phyloP scores from a whole-genome alignment of 2,888 invertebrate species.

The Liposcelis brunnea region DNA sequence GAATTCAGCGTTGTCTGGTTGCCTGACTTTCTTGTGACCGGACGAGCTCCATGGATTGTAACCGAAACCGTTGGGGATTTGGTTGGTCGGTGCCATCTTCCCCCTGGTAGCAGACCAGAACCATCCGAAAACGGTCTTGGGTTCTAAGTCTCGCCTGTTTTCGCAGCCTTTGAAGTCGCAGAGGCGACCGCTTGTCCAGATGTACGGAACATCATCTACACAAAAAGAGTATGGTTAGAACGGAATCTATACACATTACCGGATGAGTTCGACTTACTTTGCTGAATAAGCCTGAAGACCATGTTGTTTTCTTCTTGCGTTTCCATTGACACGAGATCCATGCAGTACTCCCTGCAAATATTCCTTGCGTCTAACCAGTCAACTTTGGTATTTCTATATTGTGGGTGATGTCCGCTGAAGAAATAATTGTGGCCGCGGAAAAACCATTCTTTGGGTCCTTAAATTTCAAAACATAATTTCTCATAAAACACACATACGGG shows the following conservation, averaged over 20 bases:
- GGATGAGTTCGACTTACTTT: conserved; percentile 40
- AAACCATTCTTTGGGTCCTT: conserved; percentile 80
- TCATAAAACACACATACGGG: conserved; percentile 8
- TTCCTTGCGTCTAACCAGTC: conserved; percentile 87
- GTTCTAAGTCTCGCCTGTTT: conserved; percentile 67
- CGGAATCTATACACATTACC: not conserved
- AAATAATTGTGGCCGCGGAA: conserved; percentile 78
- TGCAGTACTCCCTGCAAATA: conserved; percentile 80
- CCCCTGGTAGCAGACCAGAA: conserved; percentile 85
- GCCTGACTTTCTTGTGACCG: conserved; percentile 73
- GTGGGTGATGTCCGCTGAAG: conserved; percentile 65
- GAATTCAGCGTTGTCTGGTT: conserved; percentile 83
- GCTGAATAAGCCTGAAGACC: conserved; percentile 72
- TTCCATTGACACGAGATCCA: conserved; percentile 81
- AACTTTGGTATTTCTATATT: conserved; percentile 58
- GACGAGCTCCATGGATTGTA: conserved; percentile 85
- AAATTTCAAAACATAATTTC: too few species aligned
- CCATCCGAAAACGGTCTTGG: conserved; percentile 73
- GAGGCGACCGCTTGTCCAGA: conserved; percentile 82
- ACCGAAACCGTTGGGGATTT: conserved; percentile 49
- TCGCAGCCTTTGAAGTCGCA: conserved; percentile 91
- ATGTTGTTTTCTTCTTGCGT: conserved; percentile 81
- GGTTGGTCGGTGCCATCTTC: conserved; percentile 69
- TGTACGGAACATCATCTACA: conserved; percentile 72
- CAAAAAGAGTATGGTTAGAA: conserved; percentile 13